Percentiles rank a stretch among this genome's conserved stretches.
Conservation (phyloP, 1,140 invertebrate species). For the Trichonephila inaurata region DNA sequence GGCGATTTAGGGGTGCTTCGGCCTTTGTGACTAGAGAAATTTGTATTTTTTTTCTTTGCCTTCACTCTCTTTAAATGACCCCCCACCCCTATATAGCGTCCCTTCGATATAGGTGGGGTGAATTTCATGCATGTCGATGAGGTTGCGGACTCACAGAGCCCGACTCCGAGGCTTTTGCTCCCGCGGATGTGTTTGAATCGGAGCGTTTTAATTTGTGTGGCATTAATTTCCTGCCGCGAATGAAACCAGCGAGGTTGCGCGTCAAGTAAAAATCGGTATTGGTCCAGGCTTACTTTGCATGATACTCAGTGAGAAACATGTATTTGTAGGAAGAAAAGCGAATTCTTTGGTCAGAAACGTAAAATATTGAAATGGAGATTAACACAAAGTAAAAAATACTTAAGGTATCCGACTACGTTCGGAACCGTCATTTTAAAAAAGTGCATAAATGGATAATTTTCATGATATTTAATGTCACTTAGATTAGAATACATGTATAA, state of each 20-base stretch:
- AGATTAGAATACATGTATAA: no score
- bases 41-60: conserved; percentile 27
- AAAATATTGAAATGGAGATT: no score
- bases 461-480: no score
- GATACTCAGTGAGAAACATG: no score
- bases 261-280: background rate
- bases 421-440: no score
- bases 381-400: no score
- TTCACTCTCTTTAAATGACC: conserved; percentile 41
- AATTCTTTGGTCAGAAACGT: no score
- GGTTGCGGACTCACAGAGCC: background rate
- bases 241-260: background rate
- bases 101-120: conserved; percentile 49
- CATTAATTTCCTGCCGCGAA: background rate
- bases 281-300: background rate
- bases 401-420: no score
- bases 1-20: conserved; percentile 19
- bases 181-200: conserved; percentile 9
- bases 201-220: conserved; percentile 22
- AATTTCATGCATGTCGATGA: conserved; percentile 71
- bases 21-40: conserved; percentile 39
- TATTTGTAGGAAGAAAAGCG: no score
- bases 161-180: background rate
- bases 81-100: background rate
- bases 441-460: no score